These are phyloP conservation scores for Pituophis catenifer DNA, from an alignment of 2,113 vertebrate species.

Conservation along the genomic window DNA sequence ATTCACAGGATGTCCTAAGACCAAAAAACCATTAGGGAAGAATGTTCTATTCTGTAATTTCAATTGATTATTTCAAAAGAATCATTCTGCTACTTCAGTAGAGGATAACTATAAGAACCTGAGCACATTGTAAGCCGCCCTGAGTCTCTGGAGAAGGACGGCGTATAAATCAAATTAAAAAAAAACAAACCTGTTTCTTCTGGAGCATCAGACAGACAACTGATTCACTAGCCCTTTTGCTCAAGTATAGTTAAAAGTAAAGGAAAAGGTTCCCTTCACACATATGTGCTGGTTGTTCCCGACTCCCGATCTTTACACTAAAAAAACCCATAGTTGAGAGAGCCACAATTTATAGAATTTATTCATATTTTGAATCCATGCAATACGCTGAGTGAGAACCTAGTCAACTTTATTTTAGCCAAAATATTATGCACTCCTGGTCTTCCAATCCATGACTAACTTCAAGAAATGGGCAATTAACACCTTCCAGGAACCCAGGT, in stretches of 20 bases:
- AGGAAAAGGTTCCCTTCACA: too few species aligned
- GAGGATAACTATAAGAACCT: not conserved
- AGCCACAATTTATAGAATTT: not conserved
- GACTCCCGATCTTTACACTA: not conserved
- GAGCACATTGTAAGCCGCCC: too few species aligned
- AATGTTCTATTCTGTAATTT: not conserved
- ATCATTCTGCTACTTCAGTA: not conserved
- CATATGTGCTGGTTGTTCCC: too few species aligned
- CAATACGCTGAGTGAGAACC: not conserved
- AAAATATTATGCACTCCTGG: not conserved
- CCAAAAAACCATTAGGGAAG: not conserved
- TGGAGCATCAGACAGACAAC: not conserved
- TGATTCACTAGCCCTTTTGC: not conserved
- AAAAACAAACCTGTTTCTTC: not conserved
- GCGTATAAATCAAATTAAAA: too few species aligned
- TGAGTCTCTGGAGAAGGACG: too few species aligned
- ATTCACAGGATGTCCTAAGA: not conserved
- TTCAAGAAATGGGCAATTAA: not conserved
- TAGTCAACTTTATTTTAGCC: not conserved
- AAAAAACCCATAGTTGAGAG: not conserved
- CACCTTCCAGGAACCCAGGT: not conserved
- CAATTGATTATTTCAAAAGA: not conserved
- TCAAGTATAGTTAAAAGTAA: not conserved
- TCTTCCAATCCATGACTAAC: not conserved
- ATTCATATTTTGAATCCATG: not conserved